Evolutionary conservation across 2,888 invertebrate genomes (phyloP).

Genomic region (Malthinus flaveolus): DNA sequence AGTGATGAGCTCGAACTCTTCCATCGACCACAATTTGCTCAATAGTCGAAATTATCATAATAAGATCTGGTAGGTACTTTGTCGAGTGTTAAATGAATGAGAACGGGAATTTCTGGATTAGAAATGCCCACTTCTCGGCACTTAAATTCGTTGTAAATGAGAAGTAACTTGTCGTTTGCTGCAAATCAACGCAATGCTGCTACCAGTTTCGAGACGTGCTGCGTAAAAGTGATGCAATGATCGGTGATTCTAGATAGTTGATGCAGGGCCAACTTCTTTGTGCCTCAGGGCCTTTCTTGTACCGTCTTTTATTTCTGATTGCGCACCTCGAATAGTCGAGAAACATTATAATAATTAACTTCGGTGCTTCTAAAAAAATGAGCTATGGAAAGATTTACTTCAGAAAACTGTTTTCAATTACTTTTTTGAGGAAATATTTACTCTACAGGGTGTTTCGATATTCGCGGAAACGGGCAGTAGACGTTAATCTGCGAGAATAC

Average conservation of each 20-base stretch:
- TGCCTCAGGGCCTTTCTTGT: too few relatives aligned
- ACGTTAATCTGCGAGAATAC: too few relatives aligned
- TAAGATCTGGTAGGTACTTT: conserved; percentile 79
- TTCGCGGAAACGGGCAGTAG: too few relatives aligned
- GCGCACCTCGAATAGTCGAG: conserved; percentile 79
- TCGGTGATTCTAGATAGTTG: conserved; percentile 83
- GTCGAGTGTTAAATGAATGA: conserved; percentile 78
- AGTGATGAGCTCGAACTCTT: too few relatives aligned
- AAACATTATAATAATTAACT: too few relatives aligned
- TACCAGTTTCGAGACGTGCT: conserved; percentile 78
- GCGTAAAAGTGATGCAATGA: conserved; percentile 85
- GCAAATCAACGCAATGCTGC: conserved; percentile 81
- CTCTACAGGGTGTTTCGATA: too few relatives aligned
- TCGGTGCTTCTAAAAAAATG: too few relatives aligned
- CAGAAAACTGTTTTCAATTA: too few relatives aligned
- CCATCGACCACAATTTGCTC: conserved; percentile 85
- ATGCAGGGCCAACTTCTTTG: conserved; percentile 82
- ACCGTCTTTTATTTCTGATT: conserved; percentile 77
- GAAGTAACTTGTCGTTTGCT: conserved; percentile 76
- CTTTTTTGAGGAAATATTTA: too few relatives aligned
- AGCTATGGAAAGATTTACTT: too few relatives aligned
- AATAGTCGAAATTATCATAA: conserved; percentile 76
- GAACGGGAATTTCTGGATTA: conserved; percentile 85
- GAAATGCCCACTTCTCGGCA: conserved; percentile 83
- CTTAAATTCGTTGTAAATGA: conserved; percentile 80